These are phyloP conservation scores for Endotricha flammealis DNA, from an alignment of 2,888 invertebrate genomes.

Conservation along the genomic window DNA sequence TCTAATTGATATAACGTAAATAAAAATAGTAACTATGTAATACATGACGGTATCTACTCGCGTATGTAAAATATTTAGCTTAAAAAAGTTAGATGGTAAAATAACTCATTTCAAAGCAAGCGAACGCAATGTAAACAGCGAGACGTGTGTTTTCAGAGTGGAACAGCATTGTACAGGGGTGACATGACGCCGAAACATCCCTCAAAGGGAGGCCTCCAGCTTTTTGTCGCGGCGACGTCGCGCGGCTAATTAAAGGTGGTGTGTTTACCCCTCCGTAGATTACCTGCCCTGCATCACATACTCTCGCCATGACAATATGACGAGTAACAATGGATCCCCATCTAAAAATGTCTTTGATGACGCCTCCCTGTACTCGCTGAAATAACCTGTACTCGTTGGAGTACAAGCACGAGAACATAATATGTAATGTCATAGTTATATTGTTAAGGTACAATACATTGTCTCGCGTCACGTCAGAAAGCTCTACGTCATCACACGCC, in stretches of 20 bases:
- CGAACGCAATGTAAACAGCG: background rate
- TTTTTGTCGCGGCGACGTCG: conserved; percentile 40
- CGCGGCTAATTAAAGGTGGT: conserved; percentile 48
- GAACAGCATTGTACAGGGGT: conserved; percentile 14
- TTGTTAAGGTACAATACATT: too few relatives aligned
- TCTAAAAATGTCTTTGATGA: conserved; percentile 19
- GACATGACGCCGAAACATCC: conserved; percentile 21
- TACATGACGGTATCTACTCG: too few relatives aligned
- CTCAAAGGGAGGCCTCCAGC: conserved; percentile 33
- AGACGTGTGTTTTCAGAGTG: background rate
- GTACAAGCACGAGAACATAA: background rate
- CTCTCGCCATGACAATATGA: conserved; percentile 29
- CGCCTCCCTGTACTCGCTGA: conserved; percentile 9
- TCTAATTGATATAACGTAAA: too few relatives aligned
- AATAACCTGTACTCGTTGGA: conserved; percentile 1
- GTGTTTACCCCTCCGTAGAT: conserved; percentile 38
- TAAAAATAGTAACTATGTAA: too few relatives aligned
- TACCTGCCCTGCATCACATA: conserved; percentile 35
- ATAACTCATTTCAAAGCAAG: too few relatives aligned
- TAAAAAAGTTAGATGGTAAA: too few relatives aligned
- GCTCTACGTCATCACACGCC: too few relatives aligned
- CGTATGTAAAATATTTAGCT: too few relatives aligned
- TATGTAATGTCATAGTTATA: too few relatives aligned
- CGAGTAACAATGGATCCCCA: conserved; percentile 16
- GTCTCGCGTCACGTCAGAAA: too few relatives aligned